Percentiles rank a stretch among this genome's conserved stretches.
Conservation (phyloP, 2,888 invertebrate species). For the Formica aserva region DNA sequence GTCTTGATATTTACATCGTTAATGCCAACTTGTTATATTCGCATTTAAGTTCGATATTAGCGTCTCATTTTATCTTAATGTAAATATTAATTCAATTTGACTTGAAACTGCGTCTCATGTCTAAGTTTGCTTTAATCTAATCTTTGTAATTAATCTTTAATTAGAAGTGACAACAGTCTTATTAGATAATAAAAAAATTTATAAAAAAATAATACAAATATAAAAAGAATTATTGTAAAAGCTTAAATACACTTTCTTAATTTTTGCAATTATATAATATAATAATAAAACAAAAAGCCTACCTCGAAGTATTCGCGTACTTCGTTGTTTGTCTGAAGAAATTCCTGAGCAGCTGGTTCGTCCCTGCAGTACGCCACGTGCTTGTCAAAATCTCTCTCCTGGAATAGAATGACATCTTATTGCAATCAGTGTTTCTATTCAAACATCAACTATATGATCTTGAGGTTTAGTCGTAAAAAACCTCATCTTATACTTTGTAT, state of each 20-base stretch:
- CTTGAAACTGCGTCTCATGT: not conserved
- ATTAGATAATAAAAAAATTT: not conserved
- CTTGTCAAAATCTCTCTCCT: conserved; percentile 97
- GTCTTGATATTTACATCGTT: not conserved
- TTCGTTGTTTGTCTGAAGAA: conserved; percentile 90
- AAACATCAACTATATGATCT: not conserved
- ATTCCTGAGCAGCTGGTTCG: conserved; percentile 93
- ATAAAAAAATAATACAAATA: not conserved
- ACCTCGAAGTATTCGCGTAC: conserved; percentile 94
- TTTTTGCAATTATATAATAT: not conserved
- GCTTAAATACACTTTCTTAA: not conserved
- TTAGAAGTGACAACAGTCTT: not conserved
- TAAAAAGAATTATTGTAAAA: not conserved
- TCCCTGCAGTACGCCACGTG: conserved; percentile 96
- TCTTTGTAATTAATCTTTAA: not conserved
- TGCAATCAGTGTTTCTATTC: not conserved
- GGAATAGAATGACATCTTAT: conserved; percentile 29
- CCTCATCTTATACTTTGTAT: not conserved
- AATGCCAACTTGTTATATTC: not conserved
- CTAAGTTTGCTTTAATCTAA: not conserved
- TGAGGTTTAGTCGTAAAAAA: not conserved
- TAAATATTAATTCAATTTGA: not conserved
- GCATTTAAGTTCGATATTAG: not conserved
- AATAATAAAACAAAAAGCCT: conserved; percentile 77
- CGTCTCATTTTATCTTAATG: not conserved